These are phyloP conservation scores for Ptilorrhoa leucosticta DNA, from an alignment of 2,113 vertebrate species.

Conservation along the genomic window DNA sequence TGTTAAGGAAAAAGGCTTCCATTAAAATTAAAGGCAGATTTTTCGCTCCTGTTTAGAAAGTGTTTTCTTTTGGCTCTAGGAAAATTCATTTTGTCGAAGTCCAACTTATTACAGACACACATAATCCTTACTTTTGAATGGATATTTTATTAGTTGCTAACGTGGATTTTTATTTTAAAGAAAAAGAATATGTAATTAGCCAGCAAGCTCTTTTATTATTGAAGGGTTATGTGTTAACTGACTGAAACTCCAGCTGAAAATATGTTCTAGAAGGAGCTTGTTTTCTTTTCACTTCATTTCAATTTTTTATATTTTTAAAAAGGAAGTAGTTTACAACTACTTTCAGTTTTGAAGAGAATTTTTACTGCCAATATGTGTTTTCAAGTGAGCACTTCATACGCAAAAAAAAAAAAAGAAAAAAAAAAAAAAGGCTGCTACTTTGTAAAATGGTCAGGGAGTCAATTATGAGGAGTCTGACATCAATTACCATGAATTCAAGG, in stretches of 20 bases:
- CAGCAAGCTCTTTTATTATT: background rate
- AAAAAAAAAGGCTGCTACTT: background rate
- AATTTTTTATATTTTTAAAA: background rate
- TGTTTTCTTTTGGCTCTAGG: background rate
- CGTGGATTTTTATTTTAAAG: background rate
- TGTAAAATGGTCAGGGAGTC: background rate
- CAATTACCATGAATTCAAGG: conserved; percentile 1
- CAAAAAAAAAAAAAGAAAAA: conserved; percentile 5
- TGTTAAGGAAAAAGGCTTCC: background rate
- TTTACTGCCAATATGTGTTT: background rate
- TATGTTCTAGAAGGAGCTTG: background rate
- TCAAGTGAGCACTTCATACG: conserved; percentile 12
- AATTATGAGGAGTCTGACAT: background rate
- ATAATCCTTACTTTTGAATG: background rate
- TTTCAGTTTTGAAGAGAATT: background rate
- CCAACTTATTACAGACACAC: background rate
- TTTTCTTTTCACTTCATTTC: background rate
- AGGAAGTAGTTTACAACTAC: background rate
- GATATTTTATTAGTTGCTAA: background rate
- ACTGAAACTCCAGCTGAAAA: background rate
- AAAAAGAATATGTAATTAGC: background rate
- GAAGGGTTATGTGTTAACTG: background rate
- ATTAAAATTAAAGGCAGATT: background rate
- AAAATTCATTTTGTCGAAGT: background rate
- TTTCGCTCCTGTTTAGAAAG: background rate